Base-by-base conservation (phyloP, 2,797 vertebrate genomes). In the Eurystomus glaucurus region DNA sequence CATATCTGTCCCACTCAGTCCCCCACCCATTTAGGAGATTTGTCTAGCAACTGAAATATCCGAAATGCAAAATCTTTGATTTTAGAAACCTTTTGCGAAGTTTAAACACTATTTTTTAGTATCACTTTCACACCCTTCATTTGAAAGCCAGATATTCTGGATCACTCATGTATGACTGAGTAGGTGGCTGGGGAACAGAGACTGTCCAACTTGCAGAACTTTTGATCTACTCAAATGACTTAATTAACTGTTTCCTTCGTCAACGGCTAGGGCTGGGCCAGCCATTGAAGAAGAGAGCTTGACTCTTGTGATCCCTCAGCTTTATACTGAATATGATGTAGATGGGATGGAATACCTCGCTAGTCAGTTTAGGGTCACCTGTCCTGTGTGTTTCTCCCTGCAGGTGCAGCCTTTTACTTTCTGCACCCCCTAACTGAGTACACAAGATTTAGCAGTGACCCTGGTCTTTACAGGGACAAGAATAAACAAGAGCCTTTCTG, bases 101-200 rank as follows among this genome's bases (percentile, higher is more conserved):
- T 78, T 85, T 80, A 91, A 91, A 54, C 33, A 20, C 21, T 84
- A 13, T 0, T 86, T 41, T 41, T 93, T 87, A 37, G 37, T 91
- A 93, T 85, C 91, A 80, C 25, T 83, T 97, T 91, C 81, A 90
- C 41, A 85, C 69, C 35, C n/a, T 65, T 95, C 61, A 91, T 83
- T 85, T 90, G 82, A 72, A 96, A 93, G 51, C 66, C 54, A 76
- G 74, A 79, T 84, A 72, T 17, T 82, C 69, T 46, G 61, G 61
- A 78, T 93, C 68, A 57, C 51, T 94, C 48, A 83, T 79, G 64
- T 85, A 76, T 0, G 1, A 68, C 55, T 28, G 60, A 68, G 46
- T 46, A 80, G 50, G 65, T 71, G 72, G 82, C 93, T 90, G 45
- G 82, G 55, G 60, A 93, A 72, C 31, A 65, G 39, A 58, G 55